phyloP scores from a whole-genome alignment of 2,797 vertebrate species.

The Acanthurus leucopareius region DNA sequence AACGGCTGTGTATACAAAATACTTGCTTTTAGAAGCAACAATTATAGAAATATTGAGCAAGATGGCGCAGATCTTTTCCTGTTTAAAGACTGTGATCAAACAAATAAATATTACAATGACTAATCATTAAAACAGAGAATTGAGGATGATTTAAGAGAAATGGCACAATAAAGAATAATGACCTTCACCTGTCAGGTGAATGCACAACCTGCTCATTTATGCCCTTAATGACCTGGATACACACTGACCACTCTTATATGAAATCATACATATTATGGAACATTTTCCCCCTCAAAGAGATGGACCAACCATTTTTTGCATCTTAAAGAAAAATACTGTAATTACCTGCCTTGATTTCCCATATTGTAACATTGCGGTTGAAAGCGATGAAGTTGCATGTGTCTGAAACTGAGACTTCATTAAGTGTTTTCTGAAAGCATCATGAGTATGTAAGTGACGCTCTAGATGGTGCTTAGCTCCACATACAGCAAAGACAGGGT shows the following conservation, averaged over 20 bases:
- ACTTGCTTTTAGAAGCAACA: slow-evolving; percentile 31
- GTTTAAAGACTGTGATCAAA: slow-evolving; percentile 42
- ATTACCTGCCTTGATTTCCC: slow-evolving; percentile 12
- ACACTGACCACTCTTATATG: slow-evolving; percentile 1
- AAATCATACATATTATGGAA: not conserved
- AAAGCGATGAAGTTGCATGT: slow-evolving; percentile 14
- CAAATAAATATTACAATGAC: slow-evolving; percentile 52
- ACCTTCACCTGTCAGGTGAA: slow-evolving; percentile 37
- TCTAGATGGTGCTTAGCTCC: slow-evolving; percentile 30
- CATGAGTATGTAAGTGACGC: slow-evolving; percentile 31
- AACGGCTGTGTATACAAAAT: slow-evolving; percentile 64
- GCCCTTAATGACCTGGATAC: not conserved
- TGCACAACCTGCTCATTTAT: slow-evolving; percentile 12
- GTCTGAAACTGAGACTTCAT: slow-evolving; percentile 4
- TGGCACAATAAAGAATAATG: slow-evolving; percentile 66
- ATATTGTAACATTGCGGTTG: slow-evolving; percentile 12
- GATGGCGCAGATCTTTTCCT: slow-evolving; percentile 4
- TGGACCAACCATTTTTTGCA: not conserved
- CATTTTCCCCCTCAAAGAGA: slow-evolving; percentile 2
- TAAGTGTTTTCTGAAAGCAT: slow-evolving; percentile 31
- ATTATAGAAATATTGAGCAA: slow-evolving; percentile 36
- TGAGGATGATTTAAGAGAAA: slow-evolving; percentile 33
- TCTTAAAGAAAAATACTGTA: slow-evolving; percentile 19
- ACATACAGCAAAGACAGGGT: slow-evolving; percentile 40
- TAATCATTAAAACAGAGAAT: slow-evolving; percentile 34